Base-by-base conservation (phyloP, 2,888 invertebrate genomes). In the Rhingia campestris region DNA sequence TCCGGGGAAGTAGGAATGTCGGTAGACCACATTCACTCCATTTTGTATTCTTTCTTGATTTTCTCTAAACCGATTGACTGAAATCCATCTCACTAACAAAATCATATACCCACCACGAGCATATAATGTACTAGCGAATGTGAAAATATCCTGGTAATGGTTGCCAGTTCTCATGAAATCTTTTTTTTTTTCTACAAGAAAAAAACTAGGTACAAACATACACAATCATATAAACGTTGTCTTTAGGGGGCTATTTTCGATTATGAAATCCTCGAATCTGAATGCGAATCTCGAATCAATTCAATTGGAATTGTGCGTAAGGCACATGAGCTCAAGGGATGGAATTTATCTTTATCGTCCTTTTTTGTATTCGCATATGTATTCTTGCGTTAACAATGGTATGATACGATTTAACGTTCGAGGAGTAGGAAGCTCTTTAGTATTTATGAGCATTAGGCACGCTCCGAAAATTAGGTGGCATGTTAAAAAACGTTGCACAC, bases 221-320 rank as follows among this genome's bases (percentile, higher is more conserved):
- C 22, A 54, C 12, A 32, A 4, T 9, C 32, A 10, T 56, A 73
- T 56, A 64, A 10, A 33, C 45, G 4, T 7, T 49, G 43, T 43
- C 51, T 49, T 47, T 32, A 22, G 22, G 41, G 74, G 66, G 66
- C 49, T 51, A 75, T 75, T 75, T 75, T 67, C 75, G 75, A 75
- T 75, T 75, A 75, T 75, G 66, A 66, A 75, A 59, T 37, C 67
- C 58, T 37, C 66, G 59, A 75, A 75, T 51, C 66, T 58, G 51
- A 66, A 75, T 75, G 63, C 32, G 58, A 59, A 66, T 75, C 51
- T 49, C 35, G 56, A 75, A 66, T 59, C 75, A 37, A 75, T 75
- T 75, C 58, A 75, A 75, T 35, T 67, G 66, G 59, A 67, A 67
- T 58, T 59, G 43, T 51, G 59, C 58, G 49, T 58, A 22, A 39